phyloP scores from a whole-genome alignment of 2,113 vertebrate genomes.

The Eulemur macaco region DNA sequence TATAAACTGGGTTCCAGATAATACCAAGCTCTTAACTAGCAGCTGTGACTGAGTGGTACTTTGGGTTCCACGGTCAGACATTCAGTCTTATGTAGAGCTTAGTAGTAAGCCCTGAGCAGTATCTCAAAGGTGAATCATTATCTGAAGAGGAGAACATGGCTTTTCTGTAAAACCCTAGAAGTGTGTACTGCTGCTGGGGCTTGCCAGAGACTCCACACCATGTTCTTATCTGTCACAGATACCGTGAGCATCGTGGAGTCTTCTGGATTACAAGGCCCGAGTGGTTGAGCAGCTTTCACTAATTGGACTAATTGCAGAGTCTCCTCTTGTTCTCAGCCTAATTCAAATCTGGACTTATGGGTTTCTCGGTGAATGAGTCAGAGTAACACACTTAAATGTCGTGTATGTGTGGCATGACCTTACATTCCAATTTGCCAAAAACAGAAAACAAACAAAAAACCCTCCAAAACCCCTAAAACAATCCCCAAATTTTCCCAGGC shows the following conservation, averaged over 20 bases:
- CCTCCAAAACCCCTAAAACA: not conserved
- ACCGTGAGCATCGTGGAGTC: not conserved
- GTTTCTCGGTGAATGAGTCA: conserved; percentile 1
- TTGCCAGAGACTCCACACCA: not conserved
- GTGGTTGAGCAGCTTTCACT: not conserved
- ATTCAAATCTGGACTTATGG: not conserved
- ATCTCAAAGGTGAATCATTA: not conserved
- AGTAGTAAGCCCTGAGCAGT: not conserved
- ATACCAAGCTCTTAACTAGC: not conserved
- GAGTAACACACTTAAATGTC: not conserved
- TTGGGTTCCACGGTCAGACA: not conserved
- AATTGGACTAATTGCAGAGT: conserved; percentile 22
- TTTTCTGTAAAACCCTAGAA: not conserved
- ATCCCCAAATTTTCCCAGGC: not conserved
- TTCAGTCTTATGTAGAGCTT: not conserved
- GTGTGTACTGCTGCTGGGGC: not conserved
- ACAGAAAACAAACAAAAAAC: not conserved
- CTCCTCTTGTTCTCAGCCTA: not conserved
- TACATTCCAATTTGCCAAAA: not conserved
- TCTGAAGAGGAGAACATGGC: not conserved
- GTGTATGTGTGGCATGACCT: not conserved
- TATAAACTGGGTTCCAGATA: not conserved
- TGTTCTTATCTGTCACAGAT: not conserved
- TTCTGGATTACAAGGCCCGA: not conserved
- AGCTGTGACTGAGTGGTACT: not conserved